Base-by-base conservation (phyloP, 2,888 invertebrate genomes). In the Brachypterus glaber region DNA sequence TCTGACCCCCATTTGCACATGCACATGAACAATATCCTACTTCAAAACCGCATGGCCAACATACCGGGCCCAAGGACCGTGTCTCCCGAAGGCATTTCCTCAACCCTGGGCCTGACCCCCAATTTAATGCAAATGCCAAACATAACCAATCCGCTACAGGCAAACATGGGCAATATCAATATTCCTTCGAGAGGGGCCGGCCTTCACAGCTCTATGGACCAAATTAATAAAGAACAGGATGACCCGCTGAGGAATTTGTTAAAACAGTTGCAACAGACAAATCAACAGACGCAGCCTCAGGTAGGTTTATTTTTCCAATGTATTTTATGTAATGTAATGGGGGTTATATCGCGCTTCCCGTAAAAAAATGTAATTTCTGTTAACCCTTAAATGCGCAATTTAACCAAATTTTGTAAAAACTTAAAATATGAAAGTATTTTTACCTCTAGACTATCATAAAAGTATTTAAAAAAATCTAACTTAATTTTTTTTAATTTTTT, bases 191-290 rank as follows among this genome's bases (percentile, higher is more conserved):
- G 27, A 9, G 14, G 9, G 4, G 7, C 31, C 13, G n/a, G n/a
- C n/a, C n/a, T 24, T 24, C 9, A 4, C 13, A 15, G 7, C 11
- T 11, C 5, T 8, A 51, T 56, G 11, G 53, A 55, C 32, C 52
- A 51, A 27, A 41, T 47, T 18, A 45, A 39, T 17, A 40, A 45
- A n/a, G 26, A 31, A 9, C 52, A 68, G 15, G 68, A 66, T 37
- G 68, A 70, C 59, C 65, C 71, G 1, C 69, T 73, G 13, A 67
- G 69, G 45, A 70, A 66, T 43, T 57, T 72, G 46, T 50, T 73
- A 26, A 62, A 71, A 33, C 73, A 73, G 47, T 55, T 72, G 34
- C 63, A 63, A 17, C 62, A 65, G 39, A 57, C 58, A 26, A 51
- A 55, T 38, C 55, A 55, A 27, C 48, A 45, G 30, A 47, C 44